Conservation (phyloP, 2,888 invertebrate genomes). For the Smittia sp. region DNA sequence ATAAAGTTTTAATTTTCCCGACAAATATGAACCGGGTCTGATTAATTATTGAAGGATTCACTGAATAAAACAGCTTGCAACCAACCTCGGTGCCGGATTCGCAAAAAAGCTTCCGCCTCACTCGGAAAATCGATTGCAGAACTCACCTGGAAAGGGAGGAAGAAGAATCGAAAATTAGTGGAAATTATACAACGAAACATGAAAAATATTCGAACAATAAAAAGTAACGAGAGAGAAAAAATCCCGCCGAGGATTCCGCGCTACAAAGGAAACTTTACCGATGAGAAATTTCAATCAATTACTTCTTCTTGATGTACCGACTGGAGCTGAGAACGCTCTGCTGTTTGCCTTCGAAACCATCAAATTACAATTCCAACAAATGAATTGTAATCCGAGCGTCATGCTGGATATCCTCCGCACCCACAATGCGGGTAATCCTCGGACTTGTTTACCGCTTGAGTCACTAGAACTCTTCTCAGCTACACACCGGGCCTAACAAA, state of each 20-base stretch:
- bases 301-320: too few species aligned
- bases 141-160: slow-evolving; percentile 21
- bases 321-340: neutral
- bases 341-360: neutral
- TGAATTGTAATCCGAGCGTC: neutral
- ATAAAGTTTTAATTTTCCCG: slow-evolving; percentile 27
- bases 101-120: neutral
- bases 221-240: neutral
- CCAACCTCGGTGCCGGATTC: neutral
- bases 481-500: too few species aligned
- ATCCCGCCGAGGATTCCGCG: neutral
- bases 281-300: too few species aligned
- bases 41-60: neutral
- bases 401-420: neutral
- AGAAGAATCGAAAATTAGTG: neutral
- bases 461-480: too few species aligned
- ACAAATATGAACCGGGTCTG: neutral
- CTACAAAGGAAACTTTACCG: neutral
- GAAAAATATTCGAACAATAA: neutral
- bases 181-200: neutral
- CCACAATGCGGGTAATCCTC: neutral
- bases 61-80: neutral
- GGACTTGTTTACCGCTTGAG: neutral
- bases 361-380: slow-evolving; percentile 4
- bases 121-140: neutral